phyloP scores from a whole-genome alignment of 2,797 vertebrate genomes.

The Xerus rutilus region DNA sequence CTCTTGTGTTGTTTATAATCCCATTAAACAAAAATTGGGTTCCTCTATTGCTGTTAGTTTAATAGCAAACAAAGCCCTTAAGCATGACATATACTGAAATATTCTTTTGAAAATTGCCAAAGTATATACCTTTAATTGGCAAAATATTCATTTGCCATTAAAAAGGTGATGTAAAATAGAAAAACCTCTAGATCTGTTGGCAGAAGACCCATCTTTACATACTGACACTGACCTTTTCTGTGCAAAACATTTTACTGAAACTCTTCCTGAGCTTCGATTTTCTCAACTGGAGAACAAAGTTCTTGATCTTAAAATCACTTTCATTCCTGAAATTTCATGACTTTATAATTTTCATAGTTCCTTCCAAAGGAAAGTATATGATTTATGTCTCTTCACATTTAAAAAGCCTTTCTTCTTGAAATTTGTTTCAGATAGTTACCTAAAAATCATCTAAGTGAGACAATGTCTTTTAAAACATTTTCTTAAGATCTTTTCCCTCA shows the following conservation, averaged over 20 bases:
- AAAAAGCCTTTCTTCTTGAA: not conserved
- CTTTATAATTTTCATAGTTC: conserved; percentile 58
- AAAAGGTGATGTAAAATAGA: rapidly evolving
- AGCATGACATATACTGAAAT: not conserved
- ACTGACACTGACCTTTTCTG: not conserved
- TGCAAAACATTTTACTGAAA: not conserved
- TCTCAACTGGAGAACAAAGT: conserved; percentile 6
- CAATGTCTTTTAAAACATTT: conserved; percentile 61
- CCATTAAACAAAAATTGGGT: not conserved
- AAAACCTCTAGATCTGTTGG: not conserved
- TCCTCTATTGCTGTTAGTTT: not conserved
- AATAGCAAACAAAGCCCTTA: not conserved
- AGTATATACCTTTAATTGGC: not conserved
- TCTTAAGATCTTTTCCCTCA: conserved; percentile 70
- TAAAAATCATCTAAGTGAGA: conserved; percentile 58
- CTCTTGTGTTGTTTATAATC: not conserved
- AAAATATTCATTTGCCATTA: not conserved
- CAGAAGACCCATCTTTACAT: not conserved
- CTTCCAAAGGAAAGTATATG: conserved; percentile 28
- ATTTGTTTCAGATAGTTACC: conserved; percentile 58
- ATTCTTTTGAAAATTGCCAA: not conserved
- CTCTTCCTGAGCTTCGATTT: not conserved
- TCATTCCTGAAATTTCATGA: conserved; percentile 57
- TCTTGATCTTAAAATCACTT: conserved; percentile 60
- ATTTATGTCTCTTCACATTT: conserved; percentile 48